These are phyloP conservation scores for Drosophila ananassae DNA, from an alignment of 1,140 invertebrate species.

Conservation along the genomic window DNA sequence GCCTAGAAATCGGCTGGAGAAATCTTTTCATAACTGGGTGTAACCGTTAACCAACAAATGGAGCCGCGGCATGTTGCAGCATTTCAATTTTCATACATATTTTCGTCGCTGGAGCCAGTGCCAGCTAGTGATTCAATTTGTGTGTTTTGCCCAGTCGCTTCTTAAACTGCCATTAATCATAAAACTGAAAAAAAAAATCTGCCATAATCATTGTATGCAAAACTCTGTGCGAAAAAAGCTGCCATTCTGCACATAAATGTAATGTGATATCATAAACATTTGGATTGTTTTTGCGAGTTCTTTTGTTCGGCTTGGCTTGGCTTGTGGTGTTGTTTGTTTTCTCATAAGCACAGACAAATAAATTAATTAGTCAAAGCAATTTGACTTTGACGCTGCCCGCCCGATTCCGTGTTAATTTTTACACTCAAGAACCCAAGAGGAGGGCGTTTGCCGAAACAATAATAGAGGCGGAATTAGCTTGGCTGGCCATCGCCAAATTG, in stretches of 20 bases:
- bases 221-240: constrained; percentile 57
- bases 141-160: constrained; percentile 31
- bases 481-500: constrained; percentile 67
- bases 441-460: constrained; percentile 36
- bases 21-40: constrained; percentile 36
- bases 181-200: constrained; percentile 34
- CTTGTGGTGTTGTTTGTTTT: constrained; percentile 38
- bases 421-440: constrained; percentile 69
- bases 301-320: constrained; percentile 45
- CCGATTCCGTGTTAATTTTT: constrained; percentile 75
- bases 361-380: constrained; percentile 70
- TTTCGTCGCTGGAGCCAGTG: constrained; percentile 18
- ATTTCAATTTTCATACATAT: constrained; percentile 28
- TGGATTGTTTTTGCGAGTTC: constrained; percentile 52
- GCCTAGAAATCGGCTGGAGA: constrained; percentile 56
- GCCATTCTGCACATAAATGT: constrained; percentile 55
- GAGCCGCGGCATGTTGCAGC: constrained; percentile 9
- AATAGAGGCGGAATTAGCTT: constrained; percentile 44
- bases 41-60: constrained; percentile 17
- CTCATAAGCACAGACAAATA: constrained; percentile 62
- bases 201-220: constrained; percentile 63
- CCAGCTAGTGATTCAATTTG: constrained; percentile 35
- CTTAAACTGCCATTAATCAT: constrained; percentile 72
- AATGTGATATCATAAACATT: constrained; percentile 80
- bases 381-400: constrained; percentile 31